A percentile compares a stretch with the other conserved stretches of the same genome.
phyloP scores from a whole-genome alignment of 2,113 vertebrate genomes.

The Felis catus region F.catus_Fca126_mat1.0 CM031411.1:92509001-92509500 shows the following conservation, averaged over 20 bases:
- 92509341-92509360: neutral
- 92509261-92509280: neutral
- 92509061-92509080: neutral
- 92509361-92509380: too few species aligned
- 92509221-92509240: constrained; percentile 8
- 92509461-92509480: too few species aligned
- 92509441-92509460: too few species aligned
- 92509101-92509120: neutral
- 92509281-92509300: neutral
- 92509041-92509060: neutral
- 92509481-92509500: too few species aligned
- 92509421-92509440: too few species aligned
- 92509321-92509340: neutral
- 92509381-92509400: too few species aligned
- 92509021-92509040: neutral
- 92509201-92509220: neutral
- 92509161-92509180: neutral
- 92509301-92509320: neutral
- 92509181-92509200: neutral
- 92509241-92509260: neutral
- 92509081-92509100: constrained; percentile 10
- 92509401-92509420: too few species aligned
- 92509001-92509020: constrained; percentile 24
- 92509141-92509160: neutral
- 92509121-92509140: neutral